These are phyloP conservation scores for Acipenser ruthenus DNA, from an alignment of 2,797 vertebrate species.

Conservation along the genomic window DNA sequence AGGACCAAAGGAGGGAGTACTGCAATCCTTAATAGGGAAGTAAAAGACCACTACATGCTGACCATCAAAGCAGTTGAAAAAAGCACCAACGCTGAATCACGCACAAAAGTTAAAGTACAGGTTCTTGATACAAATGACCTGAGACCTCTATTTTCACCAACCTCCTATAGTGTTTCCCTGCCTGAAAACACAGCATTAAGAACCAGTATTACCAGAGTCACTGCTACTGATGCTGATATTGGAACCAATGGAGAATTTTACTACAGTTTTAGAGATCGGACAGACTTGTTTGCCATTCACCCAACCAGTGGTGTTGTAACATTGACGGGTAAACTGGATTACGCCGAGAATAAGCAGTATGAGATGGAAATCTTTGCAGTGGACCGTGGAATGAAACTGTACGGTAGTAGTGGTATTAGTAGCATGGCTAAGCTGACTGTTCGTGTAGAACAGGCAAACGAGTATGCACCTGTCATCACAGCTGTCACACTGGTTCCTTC, in stretches of 20 bases:
- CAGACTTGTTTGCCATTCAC: conserved; percentile 84
- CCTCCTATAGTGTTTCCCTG: conserved; percentile 81
- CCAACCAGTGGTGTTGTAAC: conserved; percentile 83
- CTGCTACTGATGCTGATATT: conserved; percentile 89
- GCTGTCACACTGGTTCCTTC: conserved; percentile 60
- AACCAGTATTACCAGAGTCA: conserved; percentile 77
- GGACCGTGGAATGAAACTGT: conserved; percentile 86
- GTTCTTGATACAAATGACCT: conserved; percentile 95
- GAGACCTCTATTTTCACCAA: conserved; percentile 89
- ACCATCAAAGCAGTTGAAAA: conserved; percentile 74
- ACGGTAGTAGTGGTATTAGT: conserved; percentile 82
- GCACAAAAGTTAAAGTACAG: conserved; percentile 71
- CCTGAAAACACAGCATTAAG: conserved; percentile 80
- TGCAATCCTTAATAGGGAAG: conserved; percentile 84
- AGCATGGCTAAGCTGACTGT: conserved; percentile 82
- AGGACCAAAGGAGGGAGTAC: conserved; percentile 83
- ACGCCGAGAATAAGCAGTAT: conserved; percentile 58
- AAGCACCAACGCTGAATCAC: conserved; percentile 65
- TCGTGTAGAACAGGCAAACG: conserved; percentile 72
- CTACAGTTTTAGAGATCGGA: conserved; percentile 84
- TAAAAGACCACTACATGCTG: conserved; percentile 83
- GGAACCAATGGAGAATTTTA: conserved; percentile 94
- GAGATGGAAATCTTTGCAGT: conserved; percentile 88
- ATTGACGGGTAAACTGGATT: conserved; percentile 71
- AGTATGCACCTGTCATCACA: conserved; percentile 69